Conservation (phyloP, 2,797 vertebrate genomes). For the Crypturellus tataupa region DNA sequence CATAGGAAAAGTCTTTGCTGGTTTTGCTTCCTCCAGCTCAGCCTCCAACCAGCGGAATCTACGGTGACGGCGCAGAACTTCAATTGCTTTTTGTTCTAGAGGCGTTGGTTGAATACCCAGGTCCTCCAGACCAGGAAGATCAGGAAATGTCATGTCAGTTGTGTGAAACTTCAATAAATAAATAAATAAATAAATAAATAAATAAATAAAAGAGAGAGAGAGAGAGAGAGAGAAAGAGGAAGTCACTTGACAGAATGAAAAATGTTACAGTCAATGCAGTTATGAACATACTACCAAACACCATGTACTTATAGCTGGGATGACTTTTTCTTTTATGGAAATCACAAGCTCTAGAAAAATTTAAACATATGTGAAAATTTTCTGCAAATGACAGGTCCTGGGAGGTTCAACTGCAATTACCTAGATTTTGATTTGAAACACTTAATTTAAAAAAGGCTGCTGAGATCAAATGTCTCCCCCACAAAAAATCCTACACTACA, state of each 20-base stretch:
- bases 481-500: not conserved
- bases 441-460: not conserved
- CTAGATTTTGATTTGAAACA: not conserved
- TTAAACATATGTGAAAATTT: not conserved
- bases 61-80: constrained; percentile 93
- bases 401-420: not conserved
- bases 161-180: constrained; percentile 86
- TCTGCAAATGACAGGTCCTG: not conserved
- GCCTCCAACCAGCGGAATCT: constrained; percentile 88
- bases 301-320: not conserved
- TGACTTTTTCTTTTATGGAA: not conserved
- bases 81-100: constrained; percentile 91
- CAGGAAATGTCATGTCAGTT: constrained; percentile 88
- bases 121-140: constrained; percentile 92
- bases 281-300: not conserved
- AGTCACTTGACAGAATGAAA: not conserved
- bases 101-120: constrained; percentile 86
- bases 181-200: too few relatives aligned
- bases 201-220: too few relatives aligned
- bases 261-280: not conserved
- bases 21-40: constrained; percentile 88
- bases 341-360: not conserved
- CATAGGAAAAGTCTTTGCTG: constrained; percentile 85
- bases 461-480: not conserved
- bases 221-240: not conserved